These are phyloP conservation scores for Pholis gunnellus DNA, from an alignment of 2,113 vertebrate species.

Conservation along the genomic window DNA sequence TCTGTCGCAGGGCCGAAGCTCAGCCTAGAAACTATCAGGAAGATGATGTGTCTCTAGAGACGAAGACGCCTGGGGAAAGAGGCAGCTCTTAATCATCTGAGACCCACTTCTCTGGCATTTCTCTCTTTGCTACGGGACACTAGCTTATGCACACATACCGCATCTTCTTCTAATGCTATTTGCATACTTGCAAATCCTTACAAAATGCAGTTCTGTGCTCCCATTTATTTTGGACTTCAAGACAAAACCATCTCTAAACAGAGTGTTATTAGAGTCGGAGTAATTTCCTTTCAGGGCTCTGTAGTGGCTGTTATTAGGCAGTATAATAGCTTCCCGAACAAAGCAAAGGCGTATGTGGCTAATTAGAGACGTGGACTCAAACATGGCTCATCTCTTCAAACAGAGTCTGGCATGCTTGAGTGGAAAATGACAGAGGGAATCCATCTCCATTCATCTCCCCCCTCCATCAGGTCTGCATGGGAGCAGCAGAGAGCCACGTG, in stretches of 20 bases:
- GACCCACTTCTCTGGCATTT: slow-evolving; percentile 78
- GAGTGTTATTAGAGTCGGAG: slow-evolving; percentile 30
- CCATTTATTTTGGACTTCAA: slow-evolving; percentile 53
- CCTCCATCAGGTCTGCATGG: slow-evolving; percentile 54
- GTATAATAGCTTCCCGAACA: slow-evolving; percentile 60
- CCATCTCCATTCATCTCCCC: slow-evolving; percentile 63
- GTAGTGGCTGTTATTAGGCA: slow-evolving; percentile 53
- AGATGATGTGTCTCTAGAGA: slow-evolving; percentile 82
- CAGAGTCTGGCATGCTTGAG: slow-evolving; percentile 72
- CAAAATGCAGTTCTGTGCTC: slow-evolving; percentile 59
- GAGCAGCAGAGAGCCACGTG: slow-evolving; percentile 57
- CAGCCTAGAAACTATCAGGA: slow-evolving; percentile 77
- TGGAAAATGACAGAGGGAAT: slow-evolving; percentile 75
- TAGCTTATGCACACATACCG: slow-evolving; percentile 34
- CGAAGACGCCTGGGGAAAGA: slow-evolving; percentile 73
- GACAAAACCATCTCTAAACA: slow-evolving; percentile 51
- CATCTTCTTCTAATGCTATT: slow-evolving; percentile 59
- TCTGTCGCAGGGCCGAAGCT: slow-evolving; percentile 71
- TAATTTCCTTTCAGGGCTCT: slow-evolving; percentile 53
- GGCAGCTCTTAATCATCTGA: slow-evolving; percentile 79
- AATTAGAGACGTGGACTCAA: slow-evolving; percentile 77
- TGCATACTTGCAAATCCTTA: slow-evolving; percentile 72
- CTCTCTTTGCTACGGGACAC: slow-evolving; percentile 57
- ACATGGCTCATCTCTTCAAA: slow-evolving; percentile 75
- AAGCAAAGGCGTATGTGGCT: slow-evolving; percentile 66